Evolutionary conservation across 2,113 vertebrate species (phyloP).

Genomic region (Indicator indicator): DNA sequence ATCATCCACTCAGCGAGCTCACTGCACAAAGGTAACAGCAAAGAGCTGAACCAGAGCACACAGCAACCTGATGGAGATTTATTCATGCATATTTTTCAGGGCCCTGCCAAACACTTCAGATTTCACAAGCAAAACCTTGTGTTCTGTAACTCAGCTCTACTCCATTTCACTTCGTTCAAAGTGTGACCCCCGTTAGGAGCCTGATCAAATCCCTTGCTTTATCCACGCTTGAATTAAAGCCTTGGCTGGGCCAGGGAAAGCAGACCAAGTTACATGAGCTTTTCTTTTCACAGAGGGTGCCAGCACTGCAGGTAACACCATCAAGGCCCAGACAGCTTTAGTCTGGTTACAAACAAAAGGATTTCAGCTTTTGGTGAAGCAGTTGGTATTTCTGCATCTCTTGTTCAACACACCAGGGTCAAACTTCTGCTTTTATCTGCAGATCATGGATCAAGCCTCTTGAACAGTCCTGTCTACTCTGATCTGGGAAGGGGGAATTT

Average conservation of each 20-base stretch:
- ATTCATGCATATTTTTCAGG: background rate
- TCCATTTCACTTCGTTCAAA: conserved; percentile 24
- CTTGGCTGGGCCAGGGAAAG: background rate
- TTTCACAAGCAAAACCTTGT: background rate
- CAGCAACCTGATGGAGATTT: background rate
- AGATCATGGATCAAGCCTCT: background rate
- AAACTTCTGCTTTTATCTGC: background rate
- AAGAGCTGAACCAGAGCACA: background rate
- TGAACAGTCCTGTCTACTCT: background rate
- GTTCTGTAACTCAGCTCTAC: background rate
- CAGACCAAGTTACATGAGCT: background rate
- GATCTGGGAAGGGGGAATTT: background rate
- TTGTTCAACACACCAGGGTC: background rate
- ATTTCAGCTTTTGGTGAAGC: background rate
- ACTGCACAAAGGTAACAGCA: background rate
- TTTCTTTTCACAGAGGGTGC: background rate
- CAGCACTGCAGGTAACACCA: background rate
- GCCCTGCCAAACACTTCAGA: background rate
- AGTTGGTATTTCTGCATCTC: background rate
- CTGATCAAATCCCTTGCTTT: conserved; percentile 66
- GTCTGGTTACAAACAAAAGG: background rate
- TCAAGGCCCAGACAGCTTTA: background rate
- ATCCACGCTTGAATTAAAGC: conserved; percentile 39
- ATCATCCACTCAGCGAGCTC: accelerated
- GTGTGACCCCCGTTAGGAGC: background rate